A percentile compares a stretch with the other conserved stretches of the same genome.
Evolutionary conservation across 2,113 vertebrate species (phyloP).

Genomic region (Charadrius vociferus): DNA sequence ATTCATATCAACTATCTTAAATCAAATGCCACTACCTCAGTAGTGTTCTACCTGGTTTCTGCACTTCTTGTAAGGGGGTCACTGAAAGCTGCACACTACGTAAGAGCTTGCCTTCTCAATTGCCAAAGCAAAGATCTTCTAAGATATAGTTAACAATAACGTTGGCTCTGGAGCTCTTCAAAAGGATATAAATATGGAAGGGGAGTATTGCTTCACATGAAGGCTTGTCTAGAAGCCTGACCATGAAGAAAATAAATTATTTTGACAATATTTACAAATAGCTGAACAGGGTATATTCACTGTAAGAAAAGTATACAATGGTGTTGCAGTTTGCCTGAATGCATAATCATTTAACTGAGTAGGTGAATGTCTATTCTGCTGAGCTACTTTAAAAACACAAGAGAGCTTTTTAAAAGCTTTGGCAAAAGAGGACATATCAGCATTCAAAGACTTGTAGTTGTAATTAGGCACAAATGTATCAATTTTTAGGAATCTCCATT

Average conservation of each 20-base stretch:
- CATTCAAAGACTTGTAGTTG: neutral
- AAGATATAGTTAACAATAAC: neutral
- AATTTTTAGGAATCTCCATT: neutral
- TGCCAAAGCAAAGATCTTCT: neutral
- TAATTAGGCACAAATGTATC: neutral
- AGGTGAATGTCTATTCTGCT: neutral
- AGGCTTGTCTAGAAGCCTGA: neutral
- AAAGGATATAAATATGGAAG: neutral
- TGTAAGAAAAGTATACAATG: neutral
- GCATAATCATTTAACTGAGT: neutral
- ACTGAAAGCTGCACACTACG: too few relatives aligned
- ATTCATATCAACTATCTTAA: neutral
- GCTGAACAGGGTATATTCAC: neutral
- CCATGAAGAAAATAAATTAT: neutral
- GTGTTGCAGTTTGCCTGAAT: neutral
- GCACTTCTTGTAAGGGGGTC: too few relatives aligned
- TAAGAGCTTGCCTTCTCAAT: neutral
- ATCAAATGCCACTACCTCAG: neutral
- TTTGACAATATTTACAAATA: neutral
- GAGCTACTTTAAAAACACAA: neutral
- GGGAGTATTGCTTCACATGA: neutral
- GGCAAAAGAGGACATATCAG: neutral
- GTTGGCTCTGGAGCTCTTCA: neutral
- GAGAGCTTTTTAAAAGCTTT: neutral
- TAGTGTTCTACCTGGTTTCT: neutral